A percentile compares a stretch with the other conserved stretches of the same genome.
These are phyloP conservation scores for Stegodyphus dumicola DNA, from an alignment of 1,140 invertebrate genomes.

Conservation along the genomic window DNA sequence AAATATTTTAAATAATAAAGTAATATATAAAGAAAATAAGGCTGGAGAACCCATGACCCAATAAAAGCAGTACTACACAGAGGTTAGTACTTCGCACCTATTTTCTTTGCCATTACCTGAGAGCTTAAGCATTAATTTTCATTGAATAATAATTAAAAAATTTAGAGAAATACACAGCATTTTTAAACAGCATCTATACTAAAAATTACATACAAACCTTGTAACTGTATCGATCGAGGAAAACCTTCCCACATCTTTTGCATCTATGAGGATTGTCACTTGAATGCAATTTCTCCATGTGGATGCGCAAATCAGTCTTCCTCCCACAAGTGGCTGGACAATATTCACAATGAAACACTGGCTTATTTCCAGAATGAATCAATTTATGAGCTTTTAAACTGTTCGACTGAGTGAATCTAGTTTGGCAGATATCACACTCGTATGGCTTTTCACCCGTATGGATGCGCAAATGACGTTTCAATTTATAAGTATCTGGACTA, in stretches of 20 bases:
- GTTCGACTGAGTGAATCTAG: constrained; percentile 95
- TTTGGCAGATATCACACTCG: constrained; percentile 74
- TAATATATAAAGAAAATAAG: too few species aligned
- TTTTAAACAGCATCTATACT: too few species aligned
- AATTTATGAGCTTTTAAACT: constrained; percentile 93
- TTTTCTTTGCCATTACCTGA: too few species aligned
- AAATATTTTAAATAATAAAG: too few species aligned
- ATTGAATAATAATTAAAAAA: too few species aligned
- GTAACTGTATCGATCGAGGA: constrained; percentile 82
- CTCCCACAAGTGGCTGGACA: constrained; percentile 96
- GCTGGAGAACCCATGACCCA: too few species aligned
- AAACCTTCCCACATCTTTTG: constrained; percentile 91
- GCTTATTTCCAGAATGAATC: constrained; percentile 94
- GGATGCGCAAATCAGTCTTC: constrained; percentile 95
- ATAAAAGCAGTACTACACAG: too few species aligned
- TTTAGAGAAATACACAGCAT: too few species aligned
- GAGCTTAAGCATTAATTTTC: too few species aligned
- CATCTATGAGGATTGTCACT: constrained; percentile 92
- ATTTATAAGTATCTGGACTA: constrained; percentile 96
- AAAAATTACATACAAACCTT: constrained; percentile 63
- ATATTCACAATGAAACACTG: constrained; percentile 92
- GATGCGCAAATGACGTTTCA: constrained; percentile 76
- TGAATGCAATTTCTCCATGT: constrained; percentile 95
- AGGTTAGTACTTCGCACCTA: too few species aligned
- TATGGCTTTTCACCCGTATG: constrained; percentile 77